A percentile compares a stretch with the other conserved stretches of the same genome.
Conservation (phyloP, 2,797 vertebrate species). For the Stomatorhinus walkeri region DNA sequence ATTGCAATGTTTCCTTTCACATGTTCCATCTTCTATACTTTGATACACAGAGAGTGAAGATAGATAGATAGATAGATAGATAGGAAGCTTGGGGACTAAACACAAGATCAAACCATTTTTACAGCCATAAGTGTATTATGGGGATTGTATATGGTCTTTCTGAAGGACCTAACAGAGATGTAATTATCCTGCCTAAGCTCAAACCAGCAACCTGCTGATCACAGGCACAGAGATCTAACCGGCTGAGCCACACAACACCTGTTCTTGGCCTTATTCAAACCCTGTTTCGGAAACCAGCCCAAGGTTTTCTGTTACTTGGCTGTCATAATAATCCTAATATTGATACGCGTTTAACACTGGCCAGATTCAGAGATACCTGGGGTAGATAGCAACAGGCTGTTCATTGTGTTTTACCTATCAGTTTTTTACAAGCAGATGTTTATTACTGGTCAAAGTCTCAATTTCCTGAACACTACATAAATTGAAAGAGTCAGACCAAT, state of each 20-base stretch:
- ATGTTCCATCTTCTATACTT: neutral
- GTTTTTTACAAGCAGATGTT: neutral
- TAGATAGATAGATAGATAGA: no score
- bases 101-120: neutral
- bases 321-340: neutral
- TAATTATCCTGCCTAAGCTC: neutral
- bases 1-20: neutral
- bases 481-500: neutral
- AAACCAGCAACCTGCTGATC: neutral
- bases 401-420: neutral
- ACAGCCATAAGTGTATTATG: neutral
- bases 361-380: neutral
- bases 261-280: neutral
- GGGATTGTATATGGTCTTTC: neutral
- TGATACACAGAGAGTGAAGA: neutral
- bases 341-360: neutral
- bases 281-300: neutral
- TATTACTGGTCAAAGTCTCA: constrained; percentile 13
- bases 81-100: neutral
- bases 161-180: neutral
- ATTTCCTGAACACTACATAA: neutral
- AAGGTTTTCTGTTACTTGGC: neutral
- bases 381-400: neutral
- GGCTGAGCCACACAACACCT: neutral
- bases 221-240: neutral